Base-by-base conservation (phyloP, 2,113 vertebrate species). In the Oryzias melastigma region DNA sequence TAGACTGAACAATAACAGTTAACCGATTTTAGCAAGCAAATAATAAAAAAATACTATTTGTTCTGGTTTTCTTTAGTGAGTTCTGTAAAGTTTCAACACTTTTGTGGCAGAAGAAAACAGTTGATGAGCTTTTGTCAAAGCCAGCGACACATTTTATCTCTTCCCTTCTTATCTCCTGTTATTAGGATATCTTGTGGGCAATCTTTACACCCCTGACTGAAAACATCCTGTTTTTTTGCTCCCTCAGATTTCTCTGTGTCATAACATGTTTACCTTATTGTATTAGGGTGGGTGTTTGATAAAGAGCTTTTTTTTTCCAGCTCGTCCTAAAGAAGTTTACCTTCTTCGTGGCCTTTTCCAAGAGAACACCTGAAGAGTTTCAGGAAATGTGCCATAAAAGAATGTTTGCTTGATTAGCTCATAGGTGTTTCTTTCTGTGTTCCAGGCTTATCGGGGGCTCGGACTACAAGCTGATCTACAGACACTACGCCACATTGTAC, bases 391-490 rank as follows among this genome's bases (percentile, higher is more conserved):
- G 7, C 22, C 7, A 20, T 40, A 14, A 50, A 3, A 41, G 4
- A 15, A 16, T 12, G 3, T 47, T 47, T 18, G 5, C 7, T n/a
- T 13, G n/a, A 47, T 8, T 0, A 3, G n/a, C 16, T 7, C 7
- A 8, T 18, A 13, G 7, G 53, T 52, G 20, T 71, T 40, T 74
- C 20, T 19, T 7, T 27, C 19, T 78, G 44, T 71, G 59, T 85
- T 50, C 84, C 85, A 99, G 97, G 88, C 92, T 99, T 89, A 99
- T 99, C 69, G 97, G 97, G 57, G 97, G 97, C 66, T 98, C 97
- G 20, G 97, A 99, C 88, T 98, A 99, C 92, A 98, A 97, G 80
- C 92, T 99, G 54, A 99, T 99, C 87, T 99, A 99, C 89, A 94
- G 97, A 90, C 97, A 99, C 85, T 99, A 99, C 61, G 97, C 97